phyloP scores from a whole-genome alignment of 1,140 invertebrate genomes.

The Aleiodes sp. region DNA sequence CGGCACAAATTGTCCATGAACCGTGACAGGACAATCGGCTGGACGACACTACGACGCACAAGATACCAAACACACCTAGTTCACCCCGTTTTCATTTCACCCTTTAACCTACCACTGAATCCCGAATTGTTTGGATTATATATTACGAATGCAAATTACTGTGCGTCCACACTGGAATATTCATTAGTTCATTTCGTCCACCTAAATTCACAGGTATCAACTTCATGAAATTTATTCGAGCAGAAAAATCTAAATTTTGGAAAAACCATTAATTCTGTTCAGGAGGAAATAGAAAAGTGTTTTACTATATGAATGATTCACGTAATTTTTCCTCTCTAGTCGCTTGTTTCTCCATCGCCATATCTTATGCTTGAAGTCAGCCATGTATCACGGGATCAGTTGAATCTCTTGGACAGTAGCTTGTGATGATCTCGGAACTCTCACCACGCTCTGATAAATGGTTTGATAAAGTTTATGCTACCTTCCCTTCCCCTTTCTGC shows the following conservation, averaged over 20 bases:
- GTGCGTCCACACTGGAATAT: not conserved
- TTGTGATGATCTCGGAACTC: not conserved
- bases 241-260: not conserved
- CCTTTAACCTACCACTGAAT: not conserved
- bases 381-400: conserved; percentile 28
- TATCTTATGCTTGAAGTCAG: conserved; percentile 26
- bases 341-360: not conserved
- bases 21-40: conserved; percentile 15
- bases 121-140: conserved; percentile 15
- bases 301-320: not conserved
- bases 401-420: conserved; percentile 7
- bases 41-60: not conserved
- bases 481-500: too few species aligned
- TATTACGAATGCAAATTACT: conserved; percentile 18
- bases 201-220: too few species aligned
- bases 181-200: conserved; percentile 3
- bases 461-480: not conserved
- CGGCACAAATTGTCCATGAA: conserved; percentile 15
- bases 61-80: not conserved
- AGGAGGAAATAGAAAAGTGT: not conserved
- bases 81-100: not conserved
- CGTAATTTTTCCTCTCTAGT: not conserved
- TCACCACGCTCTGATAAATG: not conserved
- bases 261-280: not conserved
- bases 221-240: not conserved